These are phyloP conservation scores for Acanthosepion esculentum DNA, from an alignment of 2,888 invertebrate genomes.

Conservation along the genomic window DNA sequence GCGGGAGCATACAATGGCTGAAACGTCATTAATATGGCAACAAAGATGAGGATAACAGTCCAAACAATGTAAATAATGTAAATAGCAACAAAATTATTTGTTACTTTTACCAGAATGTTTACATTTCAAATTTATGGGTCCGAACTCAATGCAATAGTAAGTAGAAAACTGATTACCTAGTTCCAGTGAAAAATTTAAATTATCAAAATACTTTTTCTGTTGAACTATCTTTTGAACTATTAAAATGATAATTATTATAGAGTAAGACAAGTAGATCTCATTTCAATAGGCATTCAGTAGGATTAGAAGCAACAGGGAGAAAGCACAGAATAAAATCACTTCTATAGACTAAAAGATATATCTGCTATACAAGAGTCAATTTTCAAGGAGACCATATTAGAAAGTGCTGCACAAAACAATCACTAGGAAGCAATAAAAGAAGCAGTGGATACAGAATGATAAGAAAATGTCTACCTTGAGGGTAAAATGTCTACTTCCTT, in stretches of 20 bases:
- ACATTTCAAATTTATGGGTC: too few relatives aligned
- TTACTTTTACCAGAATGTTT: too few relatives aligned
- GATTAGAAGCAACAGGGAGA: background rate
- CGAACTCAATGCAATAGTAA: too few relatives aligned
- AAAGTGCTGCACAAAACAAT: background rate
- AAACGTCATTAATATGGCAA: too few relatives aligned
- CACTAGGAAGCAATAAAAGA: background rate
- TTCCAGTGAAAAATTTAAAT: background rate
- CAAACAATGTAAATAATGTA: too few relatives aligned
- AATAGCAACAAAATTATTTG: too few relatives aligned
- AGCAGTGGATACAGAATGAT: background rate
- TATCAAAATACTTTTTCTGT: background rate
- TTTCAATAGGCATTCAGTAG: background rate
- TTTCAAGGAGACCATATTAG: background rate
- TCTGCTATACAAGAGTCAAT: background rate
- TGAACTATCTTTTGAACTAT: background rate
- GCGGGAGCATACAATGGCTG: too few relatives aligned
- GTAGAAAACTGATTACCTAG: too few relatives aligned
- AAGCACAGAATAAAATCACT: background rate
- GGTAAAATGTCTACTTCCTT: constrained; percentile 33
- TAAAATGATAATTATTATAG: background rate
- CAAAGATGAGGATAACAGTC: too few relatives aligned
- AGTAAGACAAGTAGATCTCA: background rate
- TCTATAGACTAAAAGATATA: background rate
- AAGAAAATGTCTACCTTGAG: constrained; percentile 36